phyloP scores from a whole-genome alignment of 1,140 invertebrate species.

The Drosophila neocordata region DNA sequence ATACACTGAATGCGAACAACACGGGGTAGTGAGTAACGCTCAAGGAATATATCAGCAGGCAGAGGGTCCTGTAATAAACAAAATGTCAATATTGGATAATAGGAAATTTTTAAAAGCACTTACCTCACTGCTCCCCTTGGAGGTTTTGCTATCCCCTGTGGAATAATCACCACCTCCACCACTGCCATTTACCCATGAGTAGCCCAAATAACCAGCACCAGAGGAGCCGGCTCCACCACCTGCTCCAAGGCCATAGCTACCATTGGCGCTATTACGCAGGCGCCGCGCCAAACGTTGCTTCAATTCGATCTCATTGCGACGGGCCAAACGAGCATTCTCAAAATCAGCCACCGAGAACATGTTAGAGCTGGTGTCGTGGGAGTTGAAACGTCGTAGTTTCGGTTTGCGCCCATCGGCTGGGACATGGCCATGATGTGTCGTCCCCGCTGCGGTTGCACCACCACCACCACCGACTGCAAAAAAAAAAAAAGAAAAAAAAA shows the following conservation, averaged over 20 bases:
- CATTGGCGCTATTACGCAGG: conserved; percentile 64
- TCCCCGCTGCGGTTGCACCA: conserved; percentile 40
- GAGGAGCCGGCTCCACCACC: conserved; percentile 19
- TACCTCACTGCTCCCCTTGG: conserved; percentile 77
- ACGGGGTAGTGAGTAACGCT: conserved; percentile 84
- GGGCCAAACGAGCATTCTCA: conserved; percentile 79
- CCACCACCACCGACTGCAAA: conserved; percentile 41
- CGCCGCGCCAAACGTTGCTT: conserved; percentile 71
- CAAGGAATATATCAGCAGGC: conserved; percentile 83
- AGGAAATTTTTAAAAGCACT: conserved; percentile 8
- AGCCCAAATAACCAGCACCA: conserved; percentile 42
- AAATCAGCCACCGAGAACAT: conserved; percentile 83
- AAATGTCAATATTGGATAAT: not conserved
- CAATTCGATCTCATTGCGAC: conserved; percentile 82
- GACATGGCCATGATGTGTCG: conserved; percentile 60
- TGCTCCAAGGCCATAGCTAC: conserved; percentile 50
- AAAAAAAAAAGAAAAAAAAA: conserved; percentile 26
- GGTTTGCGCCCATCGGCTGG: conserved; percentile 74
- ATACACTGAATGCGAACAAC: conserved; percentile 83
- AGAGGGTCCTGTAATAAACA: conserved; percentile 65
- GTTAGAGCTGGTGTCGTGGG: conserved; percentile 81
- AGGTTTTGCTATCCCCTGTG: conserved; percentile 81
- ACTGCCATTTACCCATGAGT: conserved; percentile 56
- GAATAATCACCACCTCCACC: conserved; percentile 76
- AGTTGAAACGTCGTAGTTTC: conserved; percentile 80